Base-by-base conservation (phyloP, 2,888 invertebrate genomes). In the Saturnia japonica region DNA sequence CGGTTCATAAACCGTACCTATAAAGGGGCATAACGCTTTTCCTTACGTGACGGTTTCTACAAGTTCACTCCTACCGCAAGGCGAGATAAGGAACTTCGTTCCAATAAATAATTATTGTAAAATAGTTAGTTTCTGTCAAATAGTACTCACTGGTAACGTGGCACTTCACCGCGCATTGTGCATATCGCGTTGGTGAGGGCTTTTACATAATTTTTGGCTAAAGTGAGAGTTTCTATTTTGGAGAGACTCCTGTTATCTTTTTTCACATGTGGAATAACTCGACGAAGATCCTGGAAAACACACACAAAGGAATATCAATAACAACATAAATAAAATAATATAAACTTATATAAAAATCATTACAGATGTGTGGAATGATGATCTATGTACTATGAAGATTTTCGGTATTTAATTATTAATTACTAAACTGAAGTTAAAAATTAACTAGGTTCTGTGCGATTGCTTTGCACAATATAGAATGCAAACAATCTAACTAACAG, bases 131-230 rank as follows among this genome's bases (percentile, higher is more conserved):
- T 54, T n/a, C 22, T 9, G 22, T 19, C 64, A 54, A 60, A 14
- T 68, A 8, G 70, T 75, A 90, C 93, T 90, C 82, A 94, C 94
- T 86, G 87, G 78, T 94, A 94, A 74, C 87, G 87, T 70, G 88
- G 86, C 57, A 85, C 94, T 81, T 96, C 96, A 34, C 96, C 96
- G 70, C 97, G 94, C 95, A 97, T 96, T 71, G 96, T 96, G 87
- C 97, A 97, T 79, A 98, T 97, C 75, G 97, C 96, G 88, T 97
- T 97, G 42, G 97, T 97, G 74, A 98, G 94, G 19, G 98, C 97
- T 94, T 97, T 97, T 74, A 98, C 97, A 88, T 98, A 98, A 91
- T 98, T 97, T 93, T 97, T 97, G 79, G 98, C 98, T 86, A 98
- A 91, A 14, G 97, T 97, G 74, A 98, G 90, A 0, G 98, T 98